Base-by-base conservation (phyloP, 2,888 invertebrate genomes). In the Lycaena phlaeas region DNA sequence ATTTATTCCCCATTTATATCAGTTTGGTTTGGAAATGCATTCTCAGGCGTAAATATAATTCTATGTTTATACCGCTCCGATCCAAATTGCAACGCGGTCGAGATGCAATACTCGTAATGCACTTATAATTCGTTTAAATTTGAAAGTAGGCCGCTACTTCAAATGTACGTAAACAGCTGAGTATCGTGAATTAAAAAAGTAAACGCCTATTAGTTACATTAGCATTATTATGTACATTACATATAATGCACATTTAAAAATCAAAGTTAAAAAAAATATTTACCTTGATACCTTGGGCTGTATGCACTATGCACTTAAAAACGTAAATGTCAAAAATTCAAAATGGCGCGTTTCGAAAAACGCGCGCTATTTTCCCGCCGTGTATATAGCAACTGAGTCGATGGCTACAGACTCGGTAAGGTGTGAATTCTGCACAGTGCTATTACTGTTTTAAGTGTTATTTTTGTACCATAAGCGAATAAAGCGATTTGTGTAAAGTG, bases 391-490 rank as follows among this genome's bases (percentile, higher is more conserved):
- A 57, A 71, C 77, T 74, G 70, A 57, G 58, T 59, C 59, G 66
- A 64, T 61, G 57, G 59, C 37, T 43, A 27, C 38, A 27, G 45
- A 46, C 43, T 45, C 47, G 43, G 64, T 61, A 67, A 77, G 73
- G 76, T 76, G 77, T 65, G 68, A 73, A 70, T 62, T 62, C 52
- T 48, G 52, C 51, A 55, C 54, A 47, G 49, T 50, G 40, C 50
- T 48, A 53, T 54, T 49, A 57, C 56, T 59, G 57, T 56, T 61
- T 58, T 62, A 61, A 63, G 60, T 67, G 76, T 76, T 81, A 78
- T 79, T 77, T 79, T 72, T 59, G 68, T 61, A 61, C 57, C 52
- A 55, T 68, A 68, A 64, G 56, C 59, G 57, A 45, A 38, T 49
- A 40, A 40, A 27, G n/a, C 37, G 30, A 36, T 44, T 44, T 45